A percentile compares a stretch with the other conserved stretches of the same genome.
These are phyloP conservation scores for Sus cebifrons DNA, from an alignment of 2,797 vertebrate genomes.

Conservation along the genomic window DNA sequence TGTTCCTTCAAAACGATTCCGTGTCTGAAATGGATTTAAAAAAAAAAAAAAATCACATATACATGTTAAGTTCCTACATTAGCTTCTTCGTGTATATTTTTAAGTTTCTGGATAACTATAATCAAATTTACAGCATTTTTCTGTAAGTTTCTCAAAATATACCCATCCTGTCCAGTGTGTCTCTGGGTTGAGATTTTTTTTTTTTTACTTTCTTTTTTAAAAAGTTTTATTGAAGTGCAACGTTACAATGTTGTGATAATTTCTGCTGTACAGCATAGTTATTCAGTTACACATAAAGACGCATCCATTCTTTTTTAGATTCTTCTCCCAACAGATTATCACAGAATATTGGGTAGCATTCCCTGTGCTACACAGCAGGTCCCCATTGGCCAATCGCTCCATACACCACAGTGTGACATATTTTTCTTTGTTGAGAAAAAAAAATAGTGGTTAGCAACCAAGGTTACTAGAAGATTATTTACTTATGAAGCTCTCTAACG, in stretches of 20 bases:
- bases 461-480: not conserved
- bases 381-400: too few species aligned
- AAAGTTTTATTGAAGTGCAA: too few species aligned
- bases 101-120: constrained; percentile 28
- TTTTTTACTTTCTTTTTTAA: too few species aligned
- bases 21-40: constrained; percentile 91
- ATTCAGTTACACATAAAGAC: too few species aligned
- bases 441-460: not conserved
- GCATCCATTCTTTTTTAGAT: too few species aligned
- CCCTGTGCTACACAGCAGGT: too few species aligned
- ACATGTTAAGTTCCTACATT: not conserved
- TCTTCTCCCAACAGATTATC: too few species aligned
- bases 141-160: not conserved
- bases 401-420: too few species aligned
- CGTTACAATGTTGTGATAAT: too few species aligned
- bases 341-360: too few species aligned
- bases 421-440: not conserved
- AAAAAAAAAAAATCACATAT: not conserved
- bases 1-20: constrained; percentile 97
- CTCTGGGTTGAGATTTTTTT: not conserved
- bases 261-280: too few species aligned
- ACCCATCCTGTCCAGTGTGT: not conserved
- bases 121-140: not conserved
- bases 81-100: not conserved
- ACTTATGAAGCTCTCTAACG: not conserved